Percentiles rank a stretch among this genome's conserved stretches.
Evolutionary conservation across 2,113 vertebrate species (phyloP).

Genomic region (Strix aluco): DNA sequence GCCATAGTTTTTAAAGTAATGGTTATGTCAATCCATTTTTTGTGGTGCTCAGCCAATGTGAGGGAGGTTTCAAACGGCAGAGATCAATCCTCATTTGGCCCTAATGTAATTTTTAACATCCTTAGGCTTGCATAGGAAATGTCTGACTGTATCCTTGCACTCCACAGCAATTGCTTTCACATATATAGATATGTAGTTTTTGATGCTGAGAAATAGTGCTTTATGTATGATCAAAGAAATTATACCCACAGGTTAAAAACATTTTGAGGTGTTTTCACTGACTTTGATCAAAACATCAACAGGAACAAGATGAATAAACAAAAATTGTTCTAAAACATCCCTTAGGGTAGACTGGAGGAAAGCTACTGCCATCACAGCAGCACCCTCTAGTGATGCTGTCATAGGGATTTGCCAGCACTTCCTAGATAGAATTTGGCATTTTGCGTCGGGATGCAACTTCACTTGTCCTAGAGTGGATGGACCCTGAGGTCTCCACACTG

Average conservation of each 20-base stretch:
- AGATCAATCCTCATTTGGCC: background rate
- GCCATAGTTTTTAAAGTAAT: background rate
- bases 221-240: background rate
- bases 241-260: background rate
- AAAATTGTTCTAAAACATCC: background rate
- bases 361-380: background rate
- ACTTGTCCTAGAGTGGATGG: background rate
- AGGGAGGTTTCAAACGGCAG: background rate
- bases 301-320: background rate
- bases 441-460: background rate
- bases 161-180: background rate
- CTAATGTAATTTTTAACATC: background rate
- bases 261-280: background rate
- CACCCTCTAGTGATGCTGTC: slow-evolving; percentile 33
- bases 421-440: background rate
- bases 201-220: background rate
- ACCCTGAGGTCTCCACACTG: background rate
- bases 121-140: background rate
- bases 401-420: background rate
- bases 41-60: background rate
- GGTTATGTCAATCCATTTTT: background rate
- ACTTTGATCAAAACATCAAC: background rate
- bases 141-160: no score
- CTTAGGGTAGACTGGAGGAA: background rate
- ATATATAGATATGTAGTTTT: fast-evolving